Conservation (phyloP, 2,888 invertebrate genomes). For the Dysmachus trigonus region DNA sequence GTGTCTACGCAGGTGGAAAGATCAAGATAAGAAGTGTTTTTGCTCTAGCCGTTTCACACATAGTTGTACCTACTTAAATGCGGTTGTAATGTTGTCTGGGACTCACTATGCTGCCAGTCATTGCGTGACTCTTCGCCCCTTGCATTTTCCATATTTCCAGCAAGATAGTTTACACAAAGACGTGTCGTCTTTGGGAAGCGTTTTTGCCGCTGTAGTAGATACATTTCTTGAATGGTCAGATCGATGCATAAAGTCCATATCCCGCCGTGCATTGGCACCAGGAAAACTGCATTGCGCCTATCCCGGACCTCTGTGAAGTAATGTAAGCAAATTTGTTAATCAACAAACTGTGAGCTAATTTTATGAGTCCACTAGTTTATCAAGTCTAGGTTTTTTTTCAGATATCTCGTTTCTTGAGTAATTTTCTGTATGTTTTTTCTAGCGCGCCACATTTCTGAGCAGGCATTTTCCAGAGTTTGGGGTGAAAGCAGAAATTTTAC, state of each 20-base stretch:
- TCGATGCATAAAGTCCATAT: slow-evolving; percentile 90
- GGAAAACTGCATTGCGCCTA: slow-evolving; percentile 69
- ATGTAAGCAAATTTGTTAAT: neutral
- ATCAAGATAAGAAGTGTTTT: neutral
- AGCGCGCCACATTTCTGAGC: no score
- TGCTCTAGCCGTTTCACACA: slow-evolving; percentile 43
- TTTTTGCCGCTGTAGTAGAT: slow-evolving; percentile 60
- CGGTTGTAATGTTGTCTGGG: slow-evolving; percentile 63
- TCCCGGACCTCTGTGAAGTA: slow-evolving; percentile 62
- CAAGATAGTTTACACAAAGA: slow-evolving; percentile 82
- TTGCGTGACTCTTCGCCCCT: slow-evolving; percentile 76
- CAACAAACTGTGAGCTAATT: neutral
- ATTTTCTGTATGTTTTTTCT: no score
- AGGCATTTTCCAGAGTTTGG: no score
- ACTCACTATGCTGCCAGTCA: slow-evolving; percentile 83
- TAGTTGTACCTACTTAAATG: slow-evolving; percentile 62
- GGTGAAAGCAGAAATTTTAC: no score
- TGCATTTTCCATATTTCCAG: slow-evolving; percentile 72
- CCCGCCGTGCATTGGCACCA: slow-evolving; percentile 89
- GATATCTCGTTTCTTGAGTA: no score
- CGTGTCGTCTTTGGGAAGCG: slow-evolving; percentile 66
- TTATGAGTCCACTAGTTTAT: no score
- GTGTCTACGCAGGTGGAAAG: neutral
- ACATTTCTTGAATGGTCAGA: slow-evolving; percentile 80
- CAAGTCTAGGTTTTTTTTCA: no score